Evolutionary conservation across 2,888 invertebrate genomes (phyloP).

Genomic region (Cephus pulcher): DNA sequence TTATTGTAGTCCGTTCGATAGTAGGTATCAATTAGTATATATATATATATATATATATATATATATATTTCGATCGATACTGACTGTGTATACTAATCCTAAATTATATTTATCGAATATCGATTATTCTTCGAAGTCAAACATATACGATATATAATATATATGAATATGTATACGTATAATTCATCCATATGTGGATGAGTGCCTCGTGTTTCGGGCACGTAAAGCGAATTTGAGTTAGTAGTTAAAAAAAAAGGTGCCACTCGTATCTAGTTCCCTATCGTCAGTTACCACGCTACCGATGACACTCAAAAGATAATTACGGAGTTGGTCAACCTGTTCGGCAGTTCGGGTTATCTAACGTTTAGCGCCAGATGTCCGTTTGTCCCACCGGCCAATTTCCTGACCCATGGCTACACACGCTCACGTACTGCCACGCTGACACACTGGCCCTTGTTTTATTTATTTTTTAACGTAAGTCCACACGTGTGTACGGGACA

Average conservation of each 20-base stretch:
- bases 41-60: background rate
- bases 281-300: constrained; percentile 33
- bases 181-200: background rate
- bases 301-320: constrained; percentile 37
- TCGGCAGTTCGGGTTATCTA: constrained; percentile 54
- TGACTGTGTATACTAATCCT: background rate
- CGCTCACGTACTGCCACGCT: constrained; percentile 9
- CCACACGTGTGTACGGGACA: constrained; percentile 16
- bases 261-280: constrained; percentile 22
- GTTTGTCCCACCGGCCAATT: constrained; percentile 42
- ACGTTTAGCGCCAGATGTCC: constrained; percentile 59
- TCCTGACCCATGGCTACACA: constrained; percentile 27
- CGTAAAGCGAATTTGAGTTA: background rate
- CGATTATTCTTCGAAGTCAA: background rate
- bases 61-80: background rate
- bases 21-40: background rate
- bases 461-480: background rate
- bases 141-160: background rate
- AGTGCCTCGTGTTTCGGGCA: background rate
- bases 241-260: background rate
- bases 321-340: constrained; percentile 56
- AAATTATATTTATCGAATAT: background rate
- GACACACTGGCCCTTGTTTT: constrained; percentile 5
- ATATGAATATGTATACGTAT: background rate
- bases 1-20: background rate